Evolutionary conservation across 2,888 invertebrate species (phyloP).

Genomic region (Aleiodes alternator): DNA sequence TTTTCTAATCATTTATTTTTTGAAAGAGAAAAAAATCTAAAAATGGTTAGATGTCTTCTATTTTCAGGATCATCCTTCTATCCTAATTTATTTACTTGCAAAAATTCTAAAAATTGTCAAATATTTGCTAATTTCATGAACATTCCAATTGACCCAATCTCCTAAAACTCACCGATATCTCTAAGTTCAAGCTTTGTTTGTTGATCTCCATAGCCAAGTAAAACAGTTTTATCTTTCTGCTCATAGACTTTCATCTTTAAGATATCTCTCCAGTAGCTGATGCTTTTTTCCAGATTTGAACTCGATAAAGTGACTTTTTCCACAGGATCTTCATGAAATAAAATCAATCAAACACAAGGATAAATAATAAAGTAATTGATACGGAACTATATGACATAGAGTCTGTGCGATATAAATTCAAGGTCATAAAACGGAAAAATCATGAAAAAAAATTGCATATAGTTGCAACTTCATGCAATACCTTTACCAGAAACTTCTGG

Average conservation of each 20-base stretch:
- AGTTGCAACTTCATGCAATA: slow-evolving; percentile 65
- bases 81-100: no score
- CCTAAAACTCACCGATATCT: slow-evolving; percentile 79
- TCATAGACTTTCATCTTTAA: slow-evolving; percentile 85
- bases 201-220: slow-evolving; percentile 83
- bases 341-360: slow-evolving; percentile 23
- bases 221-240: slow-evolving; percentile 79
- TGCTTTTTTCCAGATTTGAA: slow-evolving; percentile 85
- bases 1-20: no score
- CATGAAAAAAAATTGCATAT: slow-evolving; percentile 16
- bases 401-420: background rate
- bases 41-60: no score
- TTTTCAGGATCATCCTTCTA: no score
- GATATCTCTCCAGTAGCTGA: slow-evolving; percentile 90
- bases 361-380: background rate
- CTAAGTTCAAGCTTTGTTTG: slow-evolving; percentile 88
- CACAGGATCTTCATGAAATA: slow-evolving; percentile 82
- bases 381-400: background rate
- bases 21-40: no score
- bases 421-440: slow-evolving; percentile 3
- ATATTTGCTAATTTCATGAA: no score
- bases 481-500: slow-evolving; percentile 82
- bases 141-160: no score
- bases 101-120: no score
- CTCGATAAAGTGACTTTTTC: slow-evolving; percentile 87